Base-by-base conservation (phyloP, 2,797 vertebrate genomes). In the Mormyrops boulengeri region DNA sequence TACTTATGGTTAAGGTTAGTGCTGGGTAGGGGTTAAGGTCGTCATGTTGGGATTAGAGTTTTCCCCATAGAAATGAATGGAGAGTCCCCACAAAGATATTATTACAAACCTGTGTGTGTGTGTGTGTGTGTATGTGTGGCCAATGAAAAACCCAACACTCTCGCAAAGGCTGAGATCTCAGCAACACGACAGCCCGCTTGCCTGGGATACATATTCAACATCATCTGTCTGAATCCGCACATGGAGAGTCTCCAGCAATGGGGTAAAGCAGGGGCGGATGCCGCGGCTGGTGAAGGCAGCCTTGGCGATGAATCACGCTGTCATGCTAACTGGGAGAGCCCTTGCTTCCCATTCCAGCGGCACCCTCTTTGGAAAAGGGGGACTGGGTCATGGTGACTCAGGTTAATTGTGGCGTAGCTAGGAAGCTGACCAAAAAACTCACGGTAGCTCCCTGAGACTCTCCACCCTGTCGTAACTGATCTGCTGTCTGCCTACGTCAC, bases 241-340 rank as follows among this genome's bases (percentile, higher is more conserved):
- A 38, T 77, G 69, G 69, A 77, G 69, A 41, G 41, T 41, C 14
- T 41, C 90, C n/a, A 89, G 89, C 26, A 85, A 85, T 91, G 11
- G 90, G 90, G 89, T 53, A 26, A 85, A 87, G 89, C 57, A 57
- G 87, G 89, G 86, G 93, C 94, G 95, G 95, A 90, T 95, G 55
- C 19, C 0, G 1, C 0, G n/a, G 19, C 19, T 8, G 57, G 7
- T 3, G 66, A 0, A 2, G 69, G 34, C 14, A 41, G 30, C 14
- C 69, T 14, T 38, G 34, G 69, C 4, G 69, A 2, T 38, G 69
- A 77, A 19, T 77, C 93, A 95, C 22, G 93, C 92, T 88, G 90
- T 41, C 34, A 19, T 17, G 1, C 80, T 49, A 22, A 50, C 7
- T 9, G 41, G 47, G 17, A 22, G n/a, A n/a, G 22, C n/a, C 47